Evolutionary conservation across 2,797 vertebrate species (phyloP).

Genomic region (Pipistrellus kuhlii): DNA sequence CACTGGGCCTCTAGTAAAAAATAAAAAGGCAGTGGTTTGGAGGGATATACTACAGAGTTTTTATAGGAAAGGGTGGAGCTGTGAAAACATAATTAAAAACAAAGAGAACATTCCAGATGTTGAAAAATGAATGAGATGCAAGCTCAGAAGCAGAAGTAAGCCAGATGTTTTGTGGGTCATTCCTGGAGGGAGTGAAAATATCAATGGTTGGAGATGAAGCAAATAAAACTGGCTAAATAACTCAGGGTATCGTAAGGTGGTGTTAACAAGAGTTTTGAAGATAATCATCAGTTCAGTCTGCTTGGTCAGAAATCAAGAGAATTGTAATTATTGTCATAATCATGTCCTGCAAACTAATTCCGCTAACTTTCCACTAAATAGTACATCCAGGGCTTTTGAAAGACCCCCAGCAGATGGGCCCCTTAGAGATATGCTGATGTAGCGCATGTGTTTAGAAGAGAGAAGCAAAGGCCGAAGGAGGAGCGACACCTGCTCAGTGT

Average conservation of each 20-base stretch:
- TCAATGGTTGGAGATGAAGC: neutral
- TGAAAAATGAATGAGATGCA: neutral
- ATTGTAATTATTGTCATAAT: neutral
- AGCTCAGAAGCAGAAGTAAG: neutral
- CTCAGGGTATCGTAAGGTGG: neutral
- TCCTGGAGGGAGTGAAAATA: neutral
- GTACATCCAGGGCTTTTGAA: conserved; percentile 10
- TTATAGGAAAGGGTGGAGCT: neutral
- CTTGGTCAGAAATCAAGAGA: conserved; percentile 43
- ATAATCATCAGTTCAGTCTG: neutral
- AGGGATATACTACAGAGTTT: neutral
- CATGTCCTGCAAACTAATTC: conserved; percentile 19
- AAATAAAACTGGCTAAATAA: conserved; percentile 4
- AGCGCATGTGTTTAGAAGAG: neutral
- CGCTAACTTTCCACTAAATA: conserved; percentile 40
- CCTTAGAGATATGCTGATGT: conserved; percentile 54
- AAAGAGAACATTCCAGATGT: neutral
- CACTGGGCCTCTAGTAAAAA: too few relatives aligned
- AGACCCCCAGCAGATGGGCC: neutral
- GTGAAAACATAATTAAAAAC: neutral
- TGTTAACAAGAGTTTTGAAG: conserved; percentile 11
- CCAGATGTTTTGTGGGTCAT: neutral
- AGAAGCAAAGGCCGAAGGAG: conserved; percentile 29
- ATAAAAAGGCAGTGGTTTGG: neutral
- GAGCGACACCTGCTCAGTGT: neutral